Evolutionary conservation across 2,797 vertebrate species (phyloP).

Genomic region (Tiaroga cobitis): DNA sequence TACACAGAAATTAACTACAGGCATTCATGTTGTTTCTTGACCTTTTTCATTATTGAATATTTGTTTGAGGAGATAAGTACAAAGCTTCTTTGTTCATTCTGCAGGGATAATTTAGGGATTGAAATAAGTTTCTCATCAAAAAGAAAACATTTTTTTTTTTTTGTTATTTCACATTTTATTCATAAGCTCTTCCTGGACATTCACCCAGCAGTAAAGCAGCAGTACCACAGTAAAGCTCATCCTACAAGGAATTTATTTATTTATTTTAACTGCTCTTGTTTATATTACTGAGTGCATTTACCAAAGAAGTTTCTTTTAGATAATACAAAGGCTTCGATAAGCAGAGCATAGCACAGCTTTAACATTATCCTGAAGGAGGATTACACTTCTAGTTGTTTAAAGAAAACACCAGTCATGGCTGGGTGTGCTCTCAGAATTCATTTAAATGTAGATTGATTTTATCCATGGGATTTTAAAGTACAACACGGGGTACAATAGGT

Average conservation of each 20-base stretch:
- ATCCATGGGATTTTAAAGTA: slow-evolving; percentile 41
- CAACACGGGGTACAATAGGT: slow-evolving; percentile 31
- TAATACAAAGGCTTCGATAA: slow-evolving; percentile 10
- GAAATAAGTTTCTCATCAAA: slow-evolving; percentile 42
- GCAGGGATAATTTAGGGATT: slow-evolving; percentile 28
- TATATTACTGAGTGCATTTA: background rate
- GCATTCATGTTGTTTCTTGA: slow-evolving; percentile 65
- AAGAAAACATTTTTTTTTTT: background rate
- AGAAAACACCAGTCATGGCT: slow-evolving; percentile 34
- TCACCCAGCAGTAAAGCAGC: background rate
- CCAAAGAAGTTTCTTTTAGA: background rate
- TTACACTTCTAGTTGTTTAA: slow-evolving; percentile 34
- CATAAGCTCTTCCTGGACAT: background rate
- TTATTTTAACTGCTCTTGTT: background rate
- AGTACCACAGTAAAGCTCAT: slow-evolving; percentile 1
- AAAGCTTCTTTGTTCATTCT: slow-evolving; percentile 45
- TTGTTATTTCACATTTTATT: slow-evolving; percentile 11
- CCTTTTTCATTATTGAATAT: slow-evolving; percentile 77
- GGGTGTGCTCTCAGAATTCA: slow-evolving; percentile 43
- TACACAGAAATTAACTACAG: slow-evolving; percentile 45
- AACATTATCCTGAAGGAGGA: slow-evolving; percentile 3
- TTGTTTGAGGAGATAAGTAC: slow-evolving; percentile 67
- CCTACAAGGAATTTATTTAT: background rate
- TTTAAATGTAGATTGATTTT: slow-evolving; percentile 63
- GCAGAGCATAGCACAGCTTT: background rate